phyloP scores from a whole-genome alignment of 2,797 vertebrate genomes.

The Epinephelus coioides region DNA sequence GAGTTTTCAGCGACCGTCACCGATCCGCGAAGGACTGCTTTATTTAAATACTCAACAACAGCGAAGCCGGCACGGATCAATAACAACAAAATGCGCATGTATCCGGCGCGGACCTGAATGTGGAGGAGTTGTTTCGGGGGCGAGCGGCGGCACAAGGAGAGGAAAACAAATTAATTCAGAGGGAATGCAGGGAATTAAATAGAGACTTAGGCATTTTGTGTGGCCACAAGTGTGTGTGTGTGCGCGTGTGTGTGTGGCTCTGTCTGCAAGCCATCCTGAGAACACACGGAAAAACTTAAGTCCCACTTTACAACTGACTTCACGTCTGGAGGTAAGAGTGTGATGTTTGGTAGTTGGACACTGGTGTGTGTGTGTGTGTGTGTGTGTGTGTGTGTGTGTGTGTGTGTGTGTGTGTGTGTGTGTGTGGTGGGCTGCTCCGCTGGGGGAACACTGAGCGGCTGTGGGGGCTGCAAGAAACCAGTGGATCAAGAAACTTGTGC shows the following conservation, averaged over 20 bases:
- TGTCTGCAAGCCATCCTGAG: slow-evolving; percentile 41
- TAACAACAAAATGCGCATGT: slow-evolving; percentile 5
- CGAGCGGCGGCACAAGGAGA: slow-evolving; percentile 23
- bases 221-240: slow-evolving; percentile 44
- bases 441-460: slow-evolving; percentile 28
- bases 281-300: slow-evolving; percentile 30
- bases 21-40: slow-evolving; percentile 54
- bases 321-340: slow-evolving; percentile 72
- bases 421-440: slow-evolving; percentile 15
- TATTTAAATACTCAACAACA: slow-evolving; percentile 49
- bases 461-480: slow-evolving; percentile 38
- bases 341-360: slow-evolving; percentile 28
- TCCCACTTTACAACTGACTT: slow-evolving; percentile 46
- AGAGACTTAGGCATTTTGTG: slow-evolving; percentile 59
- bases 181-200: slow-evolving; percentile 79
- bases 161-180: slow-evolving; percentile 52
- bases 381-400: slow-evolving; percentile 1
- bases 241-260: neutral
- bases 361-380: neutral
- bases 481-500: slow-evolving; percentile 29
- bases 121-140: slow-evolving; percentile 42
- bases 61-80: slow-evolving; percentile 44
- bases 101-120: slow-evolving; percentile 39
- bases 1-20: slow-evolving; percentile 70
- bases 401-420: neutral